Base-by-base conservation (phyloP, 2,888 invertebrate species). In the Leptinotarsa tumamoca region DNA sequence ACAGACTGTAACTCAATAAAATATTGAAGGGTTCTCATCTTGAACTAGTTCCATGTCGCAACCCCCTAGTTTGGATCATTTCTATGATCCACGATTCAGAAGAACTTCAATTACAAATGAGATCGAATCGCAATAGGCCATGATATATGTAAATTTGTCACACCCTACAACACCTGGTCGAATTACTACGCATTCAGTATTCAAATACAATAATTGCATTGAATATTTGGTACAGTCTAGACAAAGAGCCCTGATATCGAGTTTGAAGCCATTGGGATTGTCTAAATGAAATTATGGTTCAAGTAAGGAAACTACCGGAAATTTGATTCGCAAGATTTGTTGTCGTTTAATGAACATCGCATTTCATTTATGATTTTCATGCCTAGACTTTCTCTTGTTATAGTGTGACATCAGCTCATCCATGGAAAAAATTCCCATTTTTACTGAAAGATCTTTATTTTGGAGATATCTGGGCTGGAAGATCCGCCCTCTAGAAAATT, bases 101-200 rank as follows among this genome's bases (percentile, higher is more conserved):
- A 54, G 3, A 54, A 54, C 54, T 54, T 0, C 13, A 54, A 54
- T 18, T 54, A 18, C n/a, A n/a, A 54, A 18, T 54, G 14, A 54
- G 81, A 80, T 78, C 77, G 54, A 73, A 76, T 78, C 78, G 76
- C 79, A 83, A 79, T 81, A 80, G 27, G 27, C 61, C 61, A 61
- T 61, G 23, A 79, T 76, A 72, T 71, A 76, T 72, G 75, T 61
- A 61, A 27, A 61, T 51, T 54, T 27, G 50, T 13, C 75, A 71
- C 70, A 70, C 72, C 70, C 80, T 74, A 72, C 75, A 76, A 61
- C 78, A 80, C 79, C 78, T 80, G 68, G 74, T 71, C 79, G 72
- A 80, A 79, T 81, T 80, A 72, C 67, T 70, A 66, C 54, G 69
- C 50, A 43, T 66, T 68, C 23, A 70, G 15, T 61, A 61, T 61